Conservation (phyloP, 2,888 invertebrate species). For the Nowickia ferox region DNA sequence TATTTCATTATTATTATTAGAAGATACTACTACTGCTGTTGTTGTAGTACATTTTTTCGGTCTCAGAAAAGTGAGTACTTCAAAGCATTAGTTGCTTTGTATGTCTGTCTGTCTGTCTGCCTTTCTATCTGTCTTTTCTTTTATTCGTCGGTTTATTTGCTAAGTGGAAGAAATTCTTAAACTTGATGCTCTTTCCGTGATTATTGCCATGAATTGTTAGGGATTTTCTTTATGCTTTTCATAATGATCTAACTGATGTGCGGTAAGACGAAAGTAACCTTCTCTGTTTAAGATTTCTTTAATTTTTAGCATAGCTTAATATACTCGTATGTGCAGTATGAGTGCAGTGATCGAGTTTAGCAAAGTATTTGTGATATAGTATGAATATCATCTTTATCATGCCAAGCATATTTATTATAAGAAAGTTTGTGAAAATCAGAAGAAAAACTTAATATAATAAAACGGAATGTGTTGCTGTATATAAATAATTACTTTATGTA, state of each 20-base stretch:
- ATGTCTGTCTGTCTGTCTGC: neutral
- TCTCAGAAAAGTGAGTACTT: conserved; percentile 42
- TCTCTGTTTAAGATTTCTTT: conserved; percentile 53
- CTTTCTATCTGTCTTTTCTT: neutral
- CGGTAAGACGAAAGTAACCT: conserved; percentile 29
- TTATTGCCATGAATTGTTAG: conserved; percentile 57
- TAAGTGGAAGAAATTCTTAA: conserved; percentile 62
- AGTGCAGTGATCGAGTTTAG: conserved; percentile 28
- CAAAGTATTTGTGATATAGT: conserved; percentile 53
- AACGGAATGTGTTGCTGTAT: neutral
- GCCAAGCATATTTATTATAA: conserved; percentile 35
- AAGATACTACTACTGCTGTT: neutral
- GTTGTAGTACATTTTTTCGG: conserved; percentile 4
- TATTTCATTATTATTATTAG: conserved; percentile 43
- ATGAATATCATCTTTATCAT: conserved; percentile 50
- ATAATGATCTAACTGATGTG: conserved; percentile 62
- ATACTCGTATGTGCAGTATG: conserved; percentile 45
- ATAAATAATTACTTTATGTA: too few relatives aligned
- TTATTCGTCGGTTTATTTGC: conserved; percentile 46
- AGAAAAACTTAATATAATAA: neutral
- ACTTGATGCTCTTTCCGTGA: conserved; percentile 62
- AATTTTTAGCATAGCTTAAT: conserved; percentile 59
- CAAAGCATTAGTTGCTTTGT: conserved; percentile 6
- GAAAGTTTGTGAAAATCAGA: neutral
- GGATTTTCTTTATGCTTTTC: conserved; percentile 49